These are phyloP conservation scores for Scytalopus superciliaris DNA, from an alignment of 2,113 vertebrate species.

Conservation along the genomic window DNA sequence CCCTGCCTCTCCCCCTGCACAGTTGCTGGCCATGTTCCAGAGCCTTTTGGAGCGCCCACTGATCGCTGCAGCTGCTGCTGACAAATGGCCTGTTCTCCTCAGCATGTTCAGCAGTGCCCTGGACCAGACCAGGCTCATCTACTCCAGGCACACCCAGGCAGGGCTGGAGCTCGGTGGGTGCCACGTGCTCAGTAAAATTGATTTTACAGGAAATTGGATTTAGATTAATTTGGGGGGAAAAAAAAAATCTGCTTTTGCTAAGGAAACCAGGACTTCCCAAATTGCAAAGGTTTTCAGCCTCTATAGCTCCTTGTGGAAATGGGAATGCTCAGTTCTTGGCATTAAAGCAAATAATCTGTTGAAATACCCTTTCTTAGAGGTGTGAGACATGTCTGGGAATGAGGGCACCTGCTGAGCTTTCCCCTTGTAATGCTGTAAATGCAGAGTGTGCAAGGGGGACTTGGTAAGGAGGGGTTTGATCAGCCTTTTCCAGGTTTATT, in stretches of 20 bases:
- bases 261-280: not conserved
- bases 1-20: not conserved
- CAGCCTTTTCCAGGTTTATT: not conserved
- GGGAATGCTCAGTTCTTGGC: not conserved
- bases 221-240: rapidly evolving
- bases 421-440: not conserved
- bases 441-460: not conserved
- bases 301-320: not conserved
- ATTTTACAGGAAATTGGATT: not conserved
- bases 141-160: slow-evolving; percentile 67
- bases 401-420: not conserved
- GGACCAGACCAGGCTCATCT: slow-evolving; percentile 79
- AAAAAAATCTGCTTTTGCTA: not conserved
- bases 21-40: slow-evolving; percentile 89
- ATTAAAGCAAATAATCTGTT: not conserved
- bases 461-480: not conserved
- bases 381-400: not conserved
- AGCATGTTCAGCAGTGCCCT: slow-evolving; percentile 82
- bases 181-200: rapidly evolving
- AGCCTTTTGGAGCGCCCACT: slow-evolving; percentile 83
- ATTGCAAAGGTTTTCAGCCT: not conserved
- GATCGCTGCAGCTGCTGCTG: slow-evolving; percentile 72
- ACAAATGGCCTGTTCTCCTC: slow-evolving; percentile 78
- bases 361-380: not conserved
- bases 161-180: slow-evolving; percentile 76